phyloP scores from a whole-genome alignment of 1,140 invertebrate genomes.

The Hermetia illucens region DNA sequence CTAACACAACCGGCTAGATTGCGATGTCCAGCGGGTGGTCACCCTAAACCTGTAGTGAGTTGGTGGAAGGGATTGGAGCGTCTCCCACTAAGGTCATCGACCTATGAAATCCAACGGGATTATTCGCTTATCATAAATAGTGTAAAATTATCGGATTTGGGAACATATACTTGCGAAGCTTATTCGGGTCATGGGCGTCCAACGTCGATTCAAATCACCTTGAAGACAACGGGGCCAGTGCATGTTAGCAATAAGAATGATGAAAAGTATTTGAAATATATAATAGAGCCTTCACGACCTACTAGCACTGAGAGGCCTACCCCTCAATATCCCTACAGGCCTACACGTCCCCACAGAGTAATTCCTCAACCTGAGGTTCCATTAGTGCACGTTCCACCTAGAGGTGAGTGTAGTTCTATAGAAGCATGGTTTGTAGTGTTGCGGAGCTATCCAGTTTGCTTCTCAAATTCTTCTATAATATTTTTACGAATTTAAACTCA shows the following conservation, averaged over 20 bases:
- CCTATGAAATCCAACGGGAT: slow-evolving; percentile 60
- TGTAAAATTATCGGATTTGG: slow-evolving; percentile 54
- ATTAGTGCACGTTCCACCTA: neutral
- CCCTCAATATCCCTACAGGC: slow-evolving; percentile 33
- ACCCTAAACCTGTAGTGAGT: slow-evolving; percentile 62
- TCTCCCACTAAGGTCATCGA: slow-evolving; percentile 51
- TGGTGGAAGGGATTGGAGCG: slow-evolving; percentile 72
- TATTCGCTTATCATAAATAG: slow-evolving; percentile 56
- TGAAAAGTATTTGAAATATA: slow-evolving; percentile 36
- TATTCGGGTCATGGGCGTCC: slow-evolving; percentile 69
- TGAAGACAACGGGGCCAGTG: slow-evolving; percentile 53
- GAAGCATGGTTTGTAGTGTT: neutral
- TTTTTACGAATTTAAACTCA: no score
- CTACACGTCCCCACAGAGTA: slow-evolving; percentile 16
- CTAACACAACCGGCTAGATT: slow-evolving; percentile 54
- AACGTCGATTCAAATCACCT: slow-evolving; percentile 53
- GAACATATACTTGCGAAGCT: slow-evolving; percentile 74
- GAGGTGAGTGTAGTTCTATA: neutral
- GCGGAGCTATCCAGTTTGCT: neutral
- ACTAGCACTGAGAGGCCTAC: slow-evolving; percentile 13
- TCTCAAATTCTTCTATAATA: no score
- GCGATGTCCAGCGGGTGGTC: slow-evolving; percentile 70
- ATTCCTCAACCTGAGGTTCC: no score
- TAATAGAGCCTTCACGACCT: slow-evolving; percentile 34
- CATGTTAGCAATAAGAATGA: slow-evolving; percentile 32